Conservation (phyloP, 2,113 vertebrate genomes). For the Chionomys nivalis region DNA sequence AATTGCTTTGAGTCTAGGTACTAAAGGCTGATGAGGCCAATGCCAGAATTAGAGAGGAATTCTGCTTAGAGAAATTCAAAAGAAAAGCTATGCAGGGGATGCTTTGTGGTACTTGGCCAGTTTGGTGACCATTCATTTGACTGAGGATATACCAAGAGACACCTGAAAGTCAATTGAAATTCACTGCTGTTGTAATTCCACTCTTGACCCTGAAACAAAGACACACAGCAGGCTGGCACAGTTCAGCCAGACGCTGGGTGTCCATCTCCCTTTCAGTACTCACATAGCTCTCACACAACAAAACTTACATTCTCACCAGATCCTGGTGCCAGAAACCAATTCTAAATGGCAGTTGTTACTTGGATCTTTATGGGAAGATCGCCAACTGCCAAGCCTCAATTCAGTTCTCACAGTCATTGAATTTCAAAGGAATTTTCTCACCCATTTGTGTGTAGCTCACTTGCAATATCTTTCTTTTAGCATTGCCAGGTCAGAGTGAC, state of each 20-base stretch:
- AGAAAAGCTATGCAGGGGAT: not conserved
- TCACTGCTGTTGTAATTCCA: not conserved
- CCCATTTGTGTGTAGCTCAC: not conserved
- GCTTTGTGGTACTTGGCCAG: not conserved
- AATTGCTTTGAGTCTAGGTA: not conserved
- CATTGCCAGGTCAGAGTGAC: not conserved
- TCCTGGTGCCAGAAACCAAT: not conserved
- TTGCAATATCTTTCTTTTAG: not conserved
- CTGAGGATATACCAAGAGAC: not conserved
- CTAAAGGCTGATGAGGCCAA: not conserved
- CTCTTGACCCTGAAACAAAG: not conserved
- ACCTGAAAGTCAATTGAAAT: not conserved
- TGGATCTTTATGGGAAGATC: not conserved
- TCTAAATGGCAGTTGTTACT: not conserved
- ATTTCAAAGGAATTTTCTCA: not conserved
- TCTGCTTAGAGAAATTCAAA: not conserved
- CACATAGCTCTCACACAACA: not conserved
- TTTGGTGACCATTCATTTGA: not conserved
- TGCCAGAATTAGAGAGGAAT: not conserved
- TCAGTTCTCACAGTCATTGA: not conserved
- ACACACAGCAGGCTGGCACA: not conserved
- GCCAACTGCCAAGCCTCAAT: not conserved
- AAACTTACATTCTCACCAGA: not conserved
- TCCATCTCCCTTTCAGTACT: not conserved
- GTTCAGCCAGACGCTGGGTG: not conserved